Evolutionary conservation across 2,113 vertebrate genomes (phyloP), one percentile per base, ranked within the genome.

Genomic region (Galemys pyrenaicus): DNA sequence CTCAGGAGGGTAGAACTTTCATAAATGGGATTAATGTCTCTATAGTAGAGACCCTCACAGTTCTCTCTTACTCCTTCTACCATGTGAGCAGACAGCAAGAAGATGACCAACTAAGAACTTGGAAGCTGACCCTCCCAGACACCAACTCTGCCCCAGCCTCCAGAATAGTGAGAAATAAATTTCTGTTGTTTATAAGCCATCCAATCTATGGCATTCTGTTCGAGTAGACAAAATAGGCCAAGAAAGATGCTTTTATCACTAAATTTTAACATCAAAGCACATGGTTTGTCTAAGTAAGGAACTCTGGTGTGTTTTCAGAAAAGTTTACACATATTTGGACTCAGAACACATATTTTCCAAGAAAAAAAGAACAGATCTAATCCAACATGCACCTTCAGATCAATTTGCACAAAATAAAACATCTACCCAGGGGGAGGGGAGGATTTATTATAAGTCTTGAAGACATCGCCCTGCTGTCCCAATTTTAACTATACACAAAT

Each of bases 351-450:
- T 58, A n/a, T 70, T 41, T 58, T 95, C 60, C 24, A 92, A 75
- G 54, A 67, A 2, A 62, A 87, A 94, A 65, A 51, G 60, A 78
- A 78, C 32, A 96, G 87, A 64, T 0, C 1, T 87, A 16, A 95
- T 95, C 30, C 58, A 22, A 89, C 35, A 80, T 7, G 28, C 1
- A 89, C 60, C 86, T 89, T 37, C 70, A 92, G 89, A 65, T 44
- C 58, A 95, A 86, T 46, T 89, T 95, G 71, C 41, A 64, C 60
- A 78, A 92, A 93, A 95, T 0, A 0, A 87, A 94, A 32, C 39
- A 85, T 94, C 83, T 95, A 88, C 91, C 46, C 64, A 71, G 65
- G 75, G 78, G 95, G 87, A 60, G 30, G 94, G 87, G 81, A 35
- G 60, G 95, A 77, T 0, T 0, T 30, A 20, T 54, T 91, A 89